Evolutionary conservation across 2,113 vertebrate species (phyloP).

Genomic region (Oreochromis tanganicae): DNA sequence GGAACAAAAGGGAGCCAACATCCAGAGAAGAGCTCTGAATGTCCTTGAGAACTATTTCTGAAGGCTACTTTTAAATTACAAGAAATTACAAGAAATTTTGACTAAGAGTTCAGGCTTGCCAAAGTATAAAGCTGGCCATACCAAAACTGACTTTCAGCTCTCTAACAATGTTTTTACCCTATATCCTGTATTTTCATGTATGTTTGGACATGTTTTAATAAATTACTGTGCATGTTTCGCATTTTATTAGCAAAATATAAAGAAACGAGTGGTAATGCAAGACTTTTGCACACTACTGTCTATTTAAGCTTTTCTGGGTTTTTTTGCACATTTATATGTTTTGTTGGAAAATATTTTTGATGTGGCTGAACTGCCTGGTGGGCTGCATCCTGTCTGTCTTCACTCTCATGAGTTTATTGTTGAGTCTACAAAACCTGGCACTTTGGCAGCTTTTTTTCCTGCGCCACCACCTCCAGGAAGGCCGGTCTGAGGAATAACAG

Average conservation of each 20-base stretch:
- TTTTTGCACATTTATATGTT: neutral
- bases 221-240: neutral
- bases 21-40: neutral
- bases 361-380: neutral
- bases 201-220: neutral
- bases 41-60: neutral
- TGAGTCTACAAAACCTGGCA: constrained; percentile 70
- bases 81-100: neutral
- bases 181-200: neutral
- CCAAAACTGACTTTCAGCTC: neutral
- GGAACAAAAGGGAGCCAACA: neutral
- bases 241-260: neutral
- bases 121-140: neutral
- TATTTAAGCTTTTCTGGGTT: neutral
- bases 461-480: constrained; percentile 63
- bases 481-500: constrained; percentile 74
- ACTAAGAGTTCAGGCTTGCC: neutral
- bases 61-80: neutral
- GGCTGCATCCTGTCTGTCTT: constrained; percentile 21
- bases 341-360: neutral
- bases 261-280: neutral
- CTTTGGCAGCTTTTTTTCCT: constrained; percentile 73
- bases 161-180: neutral
- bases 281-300: neutral
- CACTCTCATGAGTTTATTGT: constrained; percentile 4